These are phyloP conservation scores for Riparia riparia DNA, from an alignment of 2,113 vertebrate genomes.

Conservation along the genomic window DNA sequence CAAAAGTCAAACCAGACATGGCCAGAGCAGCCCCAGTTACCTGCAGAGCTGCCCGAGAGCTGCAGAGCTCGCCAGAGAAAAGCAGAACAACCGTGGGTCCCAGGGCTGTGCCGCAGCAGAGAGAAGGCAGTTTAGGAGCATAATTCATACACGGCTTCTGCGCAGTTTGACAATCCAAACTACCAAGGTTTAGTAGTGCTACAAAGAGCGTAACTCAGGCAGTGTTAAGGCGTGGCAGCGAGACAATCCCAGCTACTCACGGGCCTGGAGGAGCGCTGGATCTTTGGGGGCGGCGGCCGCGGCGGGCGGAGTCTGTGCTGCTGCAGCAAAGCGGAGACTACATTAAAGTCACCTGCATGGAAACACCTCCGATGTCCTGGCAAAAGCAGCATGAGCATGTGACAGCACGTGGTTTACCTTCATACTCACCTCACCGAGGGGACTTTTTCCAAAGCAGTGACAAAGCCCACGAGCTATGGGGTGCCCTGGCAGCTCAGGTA, in stretches of 20 bases:
- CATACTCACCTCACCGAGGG: background rate
- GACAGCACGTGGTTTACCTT: background rate
- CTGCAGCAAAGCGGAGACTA: constrained; percentile 84
- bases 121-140: constrained; percentile 56
- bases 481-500: fast-evolving
- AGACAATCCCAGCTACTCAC: constrained; percentile 82
- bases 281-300: constrained; percentile 84
- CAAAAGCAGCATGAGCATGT: background rate
- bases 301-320: constrained; percentile 79
- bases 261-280: constrained; percentile 80
- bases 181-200: constrained; percentile 75
- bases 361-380: background rate
- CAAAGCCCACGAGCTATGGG: fast-evolving
- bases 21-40: constrained; percentile 35
- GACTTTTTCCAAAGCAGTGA: background rate
- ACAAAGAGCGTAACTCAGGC: constrained; percentile 62
- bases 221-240: constrained; percentile 73
- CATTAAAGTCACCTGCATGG: constrained; percentile 35
- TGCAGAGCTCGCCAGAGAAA: constrained; percentile 42
- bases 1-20: background rate
- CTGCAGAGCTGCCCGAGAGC: constrained; percentile 38
- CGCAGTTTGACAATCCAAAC: constrained; percentile 58
- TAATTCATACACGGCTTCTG: constrained; percentile 38
- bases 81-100: constrained; percentile 68
- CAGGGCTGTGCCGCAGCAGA: constrained; percentile 59